A percentile compares a stretch with the other conserved stretches of the same genome.
These are phyloP conservation scores for Amblyopsis hoosieri DNA, from an alignment of 2,797 vertebrate species.

Conservation along the genomic window DNA sequence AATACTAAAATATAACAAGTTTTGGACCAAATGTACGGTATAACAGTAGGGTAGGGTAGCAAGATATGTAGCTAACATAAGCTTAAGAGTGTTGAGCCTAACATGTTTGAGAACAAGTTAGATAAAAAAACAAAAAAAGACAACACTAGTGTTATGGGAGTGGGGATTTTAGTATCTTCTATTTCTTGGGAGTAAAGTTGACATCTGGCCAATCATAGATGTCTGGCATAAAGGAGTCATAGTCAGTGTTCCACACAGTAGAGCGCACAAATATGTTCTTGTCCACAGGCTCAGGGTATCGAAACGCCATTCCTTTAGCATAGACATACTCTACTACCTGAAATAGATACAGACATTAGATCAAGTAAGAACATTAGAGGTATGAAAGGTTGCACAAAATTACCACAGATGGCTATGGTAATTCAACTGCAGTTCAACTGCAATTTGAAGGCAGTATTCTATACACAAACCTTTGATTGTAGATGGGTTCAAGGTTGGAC, in stretches of 20 bases:
- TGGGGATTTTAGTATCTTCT: slow-evolving; percentile 42
- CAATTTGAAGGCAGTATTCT: neutral
- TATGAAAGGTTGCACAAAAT: neutral
- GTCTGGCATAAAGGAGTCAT: slow-evolving; percentile 93
- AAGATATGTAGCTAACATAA: no score
- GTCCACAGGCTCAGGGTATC: slow-evolving; percentile 91
- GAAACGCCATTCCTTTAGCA: slow-evolving; percentile 93
- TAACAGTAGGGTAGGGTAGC: no score
- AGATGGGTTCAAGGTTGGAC: neutral
- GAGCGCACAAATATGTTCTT: slow-evolving; percentile 85
- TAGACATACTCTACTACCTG: slow-evolving; percentile 92
- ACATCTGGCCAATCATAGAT: slow-evolving; percentile 91
- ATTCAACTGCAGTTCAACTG: neutral
- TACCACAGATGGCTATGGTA: neutral
- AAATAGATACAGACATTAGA: neutral
- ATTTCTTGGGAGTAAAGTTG: slow-evolving; percentile 67
- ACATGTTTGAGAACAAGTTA: neutral
- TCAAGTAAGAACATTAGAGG: neutral
- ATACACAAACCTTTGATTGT: no score
- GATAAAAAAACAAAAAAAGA: slow-evolving; percentile 16
- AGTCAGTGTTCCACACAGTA: slow-evolving; percentile 87
- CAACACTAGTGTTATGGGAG: slow-evolving; percentile 13
- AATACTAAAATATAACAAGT: neutral
- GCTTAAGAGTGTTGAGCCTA: no score
- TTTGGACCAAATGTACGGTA: no score